Conservation (phyloP, 2,888 invertebrate genomes). For the Meganola albula region DNA sequence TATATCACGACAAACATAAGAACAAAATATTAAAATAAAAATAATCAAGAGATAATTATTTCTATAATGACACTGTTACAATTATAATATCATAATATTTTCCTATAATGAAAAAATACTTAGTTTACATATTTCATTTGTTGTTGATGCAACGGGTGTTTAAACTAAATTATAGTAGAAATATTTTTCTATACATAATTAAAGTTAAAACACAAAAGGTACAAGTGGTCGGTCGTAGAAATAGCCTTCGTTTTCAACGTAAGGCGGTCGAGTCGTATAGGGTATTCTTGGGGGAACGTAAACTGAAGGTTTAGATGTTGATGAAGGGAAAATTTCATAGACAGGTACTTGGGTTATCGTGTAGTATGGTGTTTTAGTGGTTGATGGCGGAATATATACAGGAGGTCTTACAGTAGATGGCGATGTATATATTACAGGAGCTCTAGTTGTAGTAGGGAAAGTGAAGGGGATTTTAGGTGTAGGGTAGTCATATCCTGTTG, state of each 20-base stretch:
- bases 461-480: constrained; percentile 44
- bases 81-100: too few relatives aligned
- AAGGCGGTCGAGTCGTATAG: constrained; percentile 53
- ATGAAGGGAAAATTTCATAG: constrained; percentile 21
- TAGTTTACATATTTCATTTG: too few relatives aligned
- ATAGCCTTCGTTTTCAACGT: constrained; percentile 58
- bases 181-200: too few relatives aligned
- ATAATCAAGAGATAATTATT: too few relatives aligned
- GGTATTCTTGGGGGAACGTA: constrained; percentile 31
- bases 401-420: constrained; percentile 27
- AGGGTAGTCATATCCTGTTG: constrained; percentile 49
- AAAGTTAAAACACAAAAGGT: constrained; percentile 62
- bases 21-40: too few relatives aligned
- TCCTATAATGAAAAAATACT: too few relatives aligned
- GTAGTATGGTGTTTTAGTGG: constrained; percentile 1
- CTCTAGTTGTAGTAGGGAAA: constrained; percentile 32
- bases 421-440: constrained; percentile 27
- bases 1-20: too few relatives aligned
- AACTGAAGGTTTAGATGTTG: constrained; percentile 20
- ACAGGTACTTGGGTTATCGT: constrained; percentile 10
- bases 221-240: constrained; percentile 66
- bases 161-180: constrained; percentile 47
- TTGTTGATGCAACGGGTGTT: constrained; percentile 26
- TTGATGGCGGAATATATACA: constrained; percentile 20
- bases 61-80: too few relatives aligned